Base-by-base conservation (phyloP, 30 jellyfish, hydroid and myxozoan species). In the Aurelia coerulea region DNA sequence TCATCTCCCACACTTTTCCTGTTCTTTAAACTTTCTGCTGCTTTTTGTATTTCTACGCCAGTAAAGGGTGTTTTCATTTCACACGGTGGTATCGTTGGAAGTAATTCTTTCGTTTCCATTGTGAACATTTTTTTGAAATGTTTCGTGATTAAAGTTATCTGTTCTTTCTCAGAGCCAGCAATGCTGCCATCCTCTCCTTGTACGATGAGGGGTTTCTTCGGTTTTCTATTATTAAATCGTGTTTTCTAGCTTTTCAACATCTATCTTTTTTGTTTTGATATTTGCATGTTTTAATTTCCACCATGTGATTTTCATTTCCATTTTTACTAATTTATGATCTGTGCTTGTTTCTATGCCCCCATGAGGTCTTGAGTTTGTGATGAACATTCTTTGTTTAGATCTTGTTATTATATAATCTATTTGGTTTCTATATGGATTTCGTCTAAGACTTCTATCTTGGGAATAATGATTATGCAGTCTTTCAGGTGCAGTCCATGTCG, bases 401-500 rank as follows among this genome's bases (percentile, higher is more conserved):
- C 46, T 77, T 62, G 77, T 60, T 49, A 77, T 80, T n/a, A 80
- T 12, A 80, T 80, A 80, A 50, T 80, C 90, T 34, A 34, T 63
- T 80, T 63, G 90, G 76, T 80, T 34, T 80, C 90, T 65, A 37
- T 10, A 64, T 31, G 90, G 90, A 53, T 80, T 80, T 80, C 90
- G 59, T 64, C 82, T 80, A 15, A 37, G 56, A 8, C 31, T 19
- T 31, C 65, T 39, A 50, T 51, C 76, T 23, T 53, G 81, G 72
- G 81, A 39, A 41, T 12, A 23, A 4, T 41, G 65, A 18, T 56
- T 51, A 7, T 62, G 29, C 46, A 31, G 90, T 70, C 85, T 72
- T 56, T 70, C 87, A 53, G 93, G 93, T 58, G 93, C 93, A 71
- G 80, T 84, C 88, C 88, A 85, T 62, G 88, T 85, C 69, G 88